A percentile compares a stretch with the other conserved stretches of the same genome.
Conservation (phyloP, 2,113 vertebrate species). For the Cynopterus brachyotis region DNA sequence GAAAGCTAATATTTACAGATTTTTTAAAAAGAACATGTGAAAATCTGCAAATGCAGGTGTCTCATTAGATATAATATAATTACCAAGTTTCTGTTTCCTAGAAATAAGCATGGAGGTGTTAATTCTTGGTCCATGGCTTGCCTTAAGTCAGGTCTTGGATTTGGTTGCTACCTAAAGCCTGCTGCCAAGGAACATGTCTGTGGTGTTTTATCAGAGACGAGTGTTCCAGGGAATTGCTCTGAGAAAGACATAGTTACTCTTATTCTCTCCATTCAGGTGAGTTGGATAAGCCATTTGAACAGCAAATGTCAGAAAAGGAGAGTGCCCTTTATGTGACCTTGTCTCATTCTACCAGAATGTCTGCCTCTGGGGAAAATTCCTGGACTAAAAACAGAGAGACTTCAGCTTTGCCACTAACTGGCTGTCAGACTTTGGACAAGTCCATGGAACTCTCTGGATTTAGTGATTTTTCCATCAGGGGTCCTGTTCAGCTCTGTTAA, state of each 20-base stretch:
- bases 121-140: slow-evolving; percentile 20
- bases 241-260: background rate
- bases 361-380: background rate
- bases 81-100: slow-evolving; percentile 50
- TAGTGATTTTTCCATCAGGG: background rate
- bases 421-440: background rate
- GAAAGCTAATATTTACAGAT: slow-evolving; percentile 71
- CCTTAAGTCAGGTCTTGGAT: background rate
- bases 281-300: background rate
- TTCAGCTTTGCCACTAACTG: background rate
- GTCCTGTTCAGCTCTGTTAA: background rate
- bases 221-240: background rate
- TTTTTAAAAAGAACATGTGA: slow-evolving; percentile 17
- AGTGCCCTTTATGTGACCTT: slow-evolving; percentile 21
- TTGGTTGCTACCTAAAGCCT: background rate
- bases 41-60: slow-evolving; percentile 59
- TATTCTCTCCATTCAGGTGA: background rate
- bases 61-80: slow-evolving; percentile 63
- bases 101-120: slow-evolving; percentile 53
- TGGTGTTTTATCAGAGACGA: background rate
- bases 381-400: background rate
- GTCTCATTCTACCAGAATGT: background rate
- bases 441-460: background rate
- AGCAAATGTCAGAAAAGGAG: background rate
- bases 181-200: background rate